Conservation (phyloP, 2,888 invertebrate species). For the Microchrysa polita region DNA sequence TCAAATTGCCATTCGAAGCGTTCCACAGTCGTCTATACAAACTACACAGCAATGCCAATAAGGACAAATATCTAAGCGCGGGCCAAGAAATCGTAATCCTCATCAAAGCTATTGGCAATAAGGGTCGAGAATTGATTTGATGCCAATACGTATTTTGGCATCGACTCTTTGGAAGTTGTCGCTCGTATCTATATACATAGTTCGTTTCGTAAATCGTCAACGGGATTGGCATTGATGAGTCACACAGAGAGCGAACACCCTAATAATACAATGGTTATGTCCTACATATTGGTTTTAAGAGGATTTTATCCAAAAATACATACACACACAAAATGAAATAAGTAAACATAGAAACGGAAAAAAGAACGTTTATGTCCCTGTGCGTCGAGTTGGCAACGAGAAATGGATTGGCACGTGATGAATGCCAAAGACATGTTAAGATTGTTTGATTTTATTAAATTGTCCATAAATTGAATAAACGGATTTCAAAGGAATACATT, state of each 20-base stretch:
- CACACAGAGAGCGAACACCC: constrained; percentile 1
- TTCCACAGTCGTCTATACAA: too few species aligned
- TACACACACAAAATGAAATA: constrained; percentile 17
- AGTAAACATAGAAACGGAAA: not conserved
- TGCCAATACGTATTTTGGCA: constrained; percentile 38
- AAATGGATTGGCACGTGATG: constrained; percentile 17
- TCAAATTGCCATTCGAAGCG: too few species aligned
- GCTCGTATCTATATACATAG: too few species aligned
- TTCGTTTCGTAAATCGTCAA: constrained; percentile 1
- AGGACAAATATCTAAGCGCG: too few species aligned
- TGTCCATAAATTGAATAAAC: constrained; percentile 32
- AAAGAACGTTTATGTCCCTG: too few species aligned
- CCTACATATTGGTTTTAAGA: constrained; percentile 30
- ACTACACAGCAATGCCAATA: too few species aligned
- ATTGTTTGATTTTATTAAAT: constrained; percentile 40
- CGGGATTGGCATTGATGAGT: constrained; percentile 41
- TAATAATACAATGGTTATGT: constrained; percentile 5
- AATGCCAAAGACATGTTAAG: constrained; percentile 16
- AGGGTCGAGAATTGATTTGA: constrained; percentile 38
- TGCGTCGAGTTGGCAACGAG: not conserved
- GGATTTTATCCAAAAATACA: constrained; percentile 32
- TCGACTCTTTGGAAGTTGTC: constrained; percentile 16
- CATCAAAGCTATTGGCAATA: not conserved
- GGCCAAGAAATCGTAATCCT: too few species aligned
- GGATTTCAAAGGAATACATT: constrained; percentile 18